Evolutionary conservation across 2,888 invertebrate species (phyloP).

Genomic region (Sphaerophoria rueppellii): DNA sequence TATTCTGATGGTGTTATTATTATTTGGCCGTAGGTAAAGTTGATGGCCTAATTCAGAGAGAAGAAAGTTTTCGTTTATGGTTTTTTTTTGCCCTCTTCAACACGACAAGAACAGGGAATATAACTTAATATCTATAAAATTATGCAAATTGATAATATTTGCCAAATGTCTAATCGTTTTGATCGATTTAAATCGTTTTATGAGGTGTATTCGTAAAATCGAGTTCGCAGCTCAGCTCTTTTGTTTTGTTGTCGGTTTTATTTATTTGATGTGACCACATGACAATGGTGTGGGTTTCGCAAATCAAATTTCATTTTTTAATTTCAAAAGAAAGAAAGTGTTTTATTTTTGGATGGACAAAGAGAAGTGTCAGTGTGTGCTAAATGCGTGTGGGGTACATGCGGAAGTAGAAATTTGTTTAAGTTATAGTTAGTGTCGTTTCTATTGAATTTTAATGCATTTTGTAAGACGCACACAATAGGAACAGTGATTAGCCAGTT

Average conservation of each 20-base stretch:
- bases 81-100: not conserved
- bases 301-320: slow-evolving; percentile 24
- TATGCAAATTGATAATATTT: slow-evolving; percentile 6
- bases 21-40: slow-evolving; percentile 22
- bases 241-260: slow-evolving; percentile 43
- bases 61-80: slow-evolving; percentile 63
- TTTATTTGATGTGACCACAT: slow-evolving; percentile 11
- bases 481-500: not conserved
- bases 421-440: not conserved
- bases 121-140: not conserved
- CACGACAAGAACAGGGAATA: not conserved
- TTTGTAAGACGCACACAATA: not conserved
- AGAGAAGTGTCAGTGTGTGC: not conserved
- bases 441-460: slow-evolving; percentile 6
- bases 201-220: not conserved
- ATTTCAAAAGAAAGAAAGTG: slow-evolving; percentile 25
- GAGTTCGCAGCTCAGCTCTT: slow-evolving; percentile 36
- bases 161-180: slow-evolving; percentile 1
- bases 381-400: not conserved
- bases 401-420: slow-evolving; percentile 24
- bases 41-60: slow-evolving; percentile 61
- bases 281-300: not conserved
- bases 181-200: slow-evolving; percentile 14
- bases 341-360: slow-evolving; percentile 12
- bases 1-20: slow-evolving; percentile 45